Conservation (phyloP, 2,888 invertebrate genomes). For the Chaitophorus viminalis region DNA sequence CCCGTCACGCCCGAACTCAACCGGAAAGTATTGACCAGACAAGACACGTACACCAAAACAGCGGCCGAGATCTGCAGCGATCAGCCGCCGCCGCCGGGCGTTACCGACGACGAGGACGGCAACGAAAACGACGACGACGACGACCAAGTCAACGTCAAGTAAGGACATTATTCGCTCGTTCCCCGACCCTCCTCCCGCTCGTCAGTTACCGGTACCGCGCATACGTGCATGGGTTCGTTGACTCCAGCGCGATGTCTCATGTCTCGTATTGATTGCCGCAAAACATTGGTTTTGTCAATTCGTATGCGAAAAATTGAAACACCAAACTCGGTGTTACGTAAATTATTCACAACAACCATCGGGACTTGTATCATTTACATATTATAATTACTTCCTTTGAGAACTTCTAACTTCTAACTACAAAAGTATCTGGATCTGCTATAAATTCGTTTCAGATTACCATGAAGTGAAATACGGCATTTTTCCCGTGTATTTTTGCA, state of each 20-base stretch:
- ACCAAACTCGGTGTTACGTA: no score
- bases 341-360: no score
- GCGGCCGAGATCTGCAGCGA: conserved; percentile 39
- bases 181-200: neutral
- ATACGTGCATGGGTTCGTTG: conserved; percentile 8
- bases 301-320: no score
- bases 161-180: neutral
- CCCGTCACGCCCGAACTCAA: conserved; percentile 63
- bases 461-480: no score
- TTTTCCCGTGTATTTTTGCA: no score
- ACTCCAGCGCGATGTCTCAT: neutral
- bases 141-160: conserved; percentile 5
- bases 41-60: conserved; percentile 66
- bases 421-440: no score
- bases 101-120: conserved; percentile 4
- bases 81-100: neutral
- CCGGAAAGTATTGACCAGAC: conserved; percentile 67
- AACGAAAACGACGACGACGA: neutral
- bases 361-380: no score
- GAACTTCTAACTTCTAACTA: no score
- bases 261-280: no score
- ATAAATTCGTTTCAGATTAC: no score
- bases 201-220: neutral
- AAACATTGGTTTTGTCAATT: no score
- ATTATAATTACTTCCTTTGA: no score